Conservation (phyloP, 2,797 vertebrate genomes). For the Periophthalmus magnuspinnatus region DNA sequence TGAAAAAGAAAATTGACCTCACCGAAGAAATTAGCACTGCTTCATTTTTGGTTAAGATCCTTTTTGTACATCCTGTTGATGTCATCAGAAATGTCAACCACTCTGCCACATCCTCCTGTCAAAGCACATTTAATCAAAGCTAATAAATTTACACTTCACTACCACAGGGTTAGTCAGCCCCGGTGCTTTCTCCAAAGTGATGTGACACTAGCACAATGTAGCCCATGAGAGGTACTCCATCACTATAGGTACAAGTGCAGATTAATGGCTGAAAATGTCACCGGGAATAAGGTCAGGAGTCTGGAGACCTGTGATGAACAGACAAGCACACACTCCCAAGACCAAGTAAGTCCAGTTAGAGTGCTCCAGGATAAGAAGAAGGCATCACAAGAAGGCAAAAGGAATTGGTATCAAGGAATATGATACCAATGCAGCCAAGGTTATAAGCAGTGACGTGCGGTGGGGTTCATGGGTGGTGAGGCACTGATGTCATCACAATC, state of each 20-base stretch:
- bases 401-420: background rate
- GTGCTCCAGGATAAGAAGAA: constrained; percentile 55
- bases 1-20: constrained; percentile 5
- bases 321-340: constrained; percentile 61
- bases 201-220: constrained; percentile 66
- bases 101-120: constrained; percentile 25
- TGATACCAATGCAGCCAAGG: background rate
- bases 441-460: too few species aligned
- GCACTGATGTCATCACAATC: too few species aligned
- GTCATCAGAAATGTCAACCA: constrained; percentile 29
- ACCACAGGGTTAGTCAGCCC: constrained; percentile 47
- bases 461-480: too few species aligned
- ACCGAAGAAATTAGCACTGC: background rate
- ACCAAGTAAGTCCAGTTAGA: constrained; percentile 34
- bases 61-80: background rate
- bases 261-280: constrained; percentile 82
- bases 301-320: constrained; percentile 70
- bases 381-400: constrained; percentile 26
- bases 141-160: constrained; percentile 38
- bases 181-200: constrained; percentile 57
- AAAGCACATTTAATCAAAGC: constrained; percentile 54
- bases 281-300: constrained; percentile 77
- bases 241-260: constrained; percentile 63
- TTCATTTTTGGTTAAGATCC: constrained; percentile 1
- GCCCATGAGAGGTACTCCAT: constrained; percentile 70